These are phyloP conservation scores for Willisornis vidua DNA, from an alignment of 2,113 vertebrate genomes.

Conservation along the genomic window DNA sequence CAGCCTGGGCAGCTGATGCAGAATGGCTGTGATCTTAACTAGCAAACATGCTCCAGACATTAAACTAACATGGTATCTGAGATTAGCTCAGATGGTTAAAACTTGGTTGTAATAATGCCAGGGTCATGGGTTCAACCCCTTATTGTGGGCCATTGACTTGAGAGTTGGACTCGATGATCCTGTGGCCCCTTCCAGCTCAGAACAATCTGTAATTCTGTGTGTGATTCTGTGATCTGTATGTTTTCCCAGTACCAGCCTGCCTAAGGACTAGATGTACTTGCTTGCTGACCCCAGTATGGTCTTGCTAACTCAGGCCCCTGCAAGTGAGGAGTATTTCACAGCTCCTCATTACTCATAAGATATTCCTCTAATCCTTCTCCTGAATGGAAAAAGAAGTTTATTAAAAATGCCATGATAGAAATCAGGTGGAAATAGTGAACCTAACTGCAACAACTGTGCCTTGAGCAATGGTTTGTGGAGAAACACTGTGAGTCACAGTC, in stretches of 20 bases:
- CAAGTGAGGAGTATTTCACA: background rate
- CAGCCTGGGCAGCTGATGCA: background rate
- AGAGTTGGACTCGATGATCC: no score
- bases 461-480: background rate
- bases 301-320: background rate
- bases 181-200: no score
- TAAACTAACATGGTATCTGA: background rate
- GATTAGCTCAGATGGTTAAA: no score
- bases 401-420: background rate
- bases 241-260: background rate
- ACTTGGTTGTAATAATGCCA: no score
- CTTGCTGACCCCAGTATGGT: background rate
- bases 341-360: background rate
- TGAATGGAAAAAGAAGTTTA: background rate
- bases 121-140: no score
- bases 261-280: background rate
- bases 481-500: background rate
- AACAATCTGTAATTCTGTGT: background rate
- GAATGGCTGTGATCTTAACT: background rate
- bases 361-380: background rate
- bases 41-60: background rate
- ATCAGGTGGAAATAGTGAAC: background rate
- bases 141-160: no score
- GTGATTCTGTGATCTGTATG: no score
- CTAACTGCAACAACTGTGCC: background rate